Conservation (phyloP, 1,140 invertebrate species). For the Saccostrea glomerata region DNA sequence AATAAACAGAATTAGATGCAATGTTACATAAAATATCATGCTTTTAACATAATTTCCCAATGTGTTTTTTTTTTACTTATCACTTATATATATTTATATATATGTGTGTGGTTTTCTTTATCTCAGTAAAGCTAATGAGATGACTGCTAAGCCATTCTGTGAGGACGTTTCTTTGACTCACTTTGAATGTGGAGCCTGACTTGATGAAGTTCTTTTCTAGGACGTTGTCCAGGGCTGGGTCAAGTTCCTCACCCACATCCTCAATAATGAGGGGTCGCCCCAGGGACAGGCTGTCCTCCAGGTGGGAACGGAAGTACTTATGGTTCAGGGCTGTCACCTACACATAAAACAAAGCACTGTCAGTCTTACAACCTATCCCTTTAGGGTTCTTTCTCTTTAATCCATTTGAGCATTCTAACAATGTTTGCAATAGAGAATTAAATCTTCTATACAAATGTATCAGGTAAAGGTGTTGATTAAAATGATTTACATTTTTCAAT, state of each 20-base stretch:
- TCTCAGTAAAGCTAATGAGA: neutral
- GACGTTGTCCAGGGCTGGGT: constrained; percentile 97
- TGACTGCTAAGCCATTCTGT: neutral
- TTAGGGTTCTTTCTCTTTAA: neutral
- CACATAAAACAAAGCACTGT: constrained; percentile 33
- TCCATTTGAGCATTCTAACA: neutral
- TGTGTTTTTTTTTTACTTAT: neutral
- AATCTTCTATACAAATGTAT: no score
- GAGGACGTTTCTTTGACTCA: constrained; percentile 72
- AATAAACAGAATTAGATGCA: no score
- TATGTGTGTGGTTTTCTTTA: neutral
- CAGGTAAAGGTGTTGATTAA: neutral
- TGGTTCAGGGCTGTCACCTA: constrained; percentile 95
- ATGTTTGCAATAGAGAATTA: neutral
- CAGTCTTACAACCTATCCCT: neutral
- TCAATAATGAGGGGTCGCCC: constrained; percentile 96
- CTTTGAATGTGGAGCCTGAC: constrained; percentile 96
- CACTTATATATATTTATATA: neutral
- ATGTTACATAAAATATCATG: no score
- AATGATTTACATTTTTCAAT: neutral
- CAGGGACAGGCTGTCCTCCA: constrained; percentile 95
- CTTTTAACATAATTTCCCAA: no score
- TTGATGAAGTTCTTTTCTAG: constrained; percentile 99
- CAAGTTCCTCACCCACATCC: constrained; percentile 95
- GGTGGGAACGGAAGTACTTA: constrained; percentile 96